These are phyloP conservation scores for Corythucha ciliata DNA, from an alignment of 2,888 invertebrate genomes.

Conservation along the genomic window DNA sequence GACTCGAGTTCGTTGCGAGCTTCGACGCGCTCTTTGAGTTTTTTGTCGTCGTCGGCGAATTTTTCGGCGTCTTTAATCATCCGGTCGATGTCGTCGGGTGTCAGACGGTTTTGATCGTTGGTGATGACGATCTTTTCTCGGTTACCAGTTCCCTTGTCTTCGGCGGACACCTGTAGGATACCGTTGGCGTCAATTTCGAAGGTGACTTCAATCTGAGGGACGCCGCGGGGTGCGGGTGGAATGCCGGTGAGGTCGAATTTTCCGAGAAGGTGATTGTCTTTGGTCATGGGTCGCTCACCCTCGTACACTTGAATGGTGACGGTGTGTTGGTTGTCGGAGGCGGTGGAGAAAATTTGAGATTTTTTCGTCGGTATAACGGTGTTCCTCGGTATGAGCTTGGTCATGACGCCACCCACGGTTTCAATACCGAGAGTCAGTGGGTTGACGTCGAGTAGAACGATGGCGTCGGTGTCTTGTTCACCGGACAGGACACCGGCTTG, in stretches of 20 bases:
- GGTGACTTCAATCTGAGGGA: slow-evolving; percentile 89
- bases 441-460: slow-evolving; percentile 94
- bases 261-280: slow-evolving; percentile 96
- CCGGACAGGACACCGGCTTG: slow-evolving; percentile 97
- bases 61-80: slow-evolving; percentile 99
- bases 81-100: slow-evolving; percentile 95
- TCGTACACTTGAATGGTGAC: slow-evolving; percentile 98
- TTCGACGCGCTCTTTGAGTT: slow-evolving; percentile 89
- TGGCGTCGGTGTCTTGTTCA: slow-evolving; percentile 93
- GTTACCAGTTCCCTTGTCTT: slow-evolving; percentile 98
- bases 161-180: slow-evolving; percentile 91
- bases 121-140: slow-evolving; percentile 98
- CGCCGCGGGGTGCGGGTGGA: slow-evolving; percentile 87
- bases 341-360: slow-evolving; percentile 98
- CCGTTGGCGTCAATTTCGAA: slow-evolving; percentile 93
- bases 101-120: slow-evolving; percentile 93
- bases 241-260: slow-evolving; percentile 97
- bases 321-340: slow-evolving; percentile 97
- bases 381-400: slow-evolving; percentile 93
- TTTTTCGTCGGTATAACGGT: slow-evolving; percentile 99
- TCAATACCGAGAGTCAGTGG: slow-evolving; percentile 99
- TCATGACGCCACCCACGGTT: slow-evolving; percentile 99
- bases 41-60: slow-evolving; percentile 98
- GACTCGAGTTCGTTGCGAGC: slow-evolving; percentile 94
- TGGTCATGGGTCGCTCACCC: slow-evolving; percentile 99